Evolutionary conservation across 2,797 vertebrate species (phyloP).

Genomic region (Anabacerthia variegaticeps): DNA sequence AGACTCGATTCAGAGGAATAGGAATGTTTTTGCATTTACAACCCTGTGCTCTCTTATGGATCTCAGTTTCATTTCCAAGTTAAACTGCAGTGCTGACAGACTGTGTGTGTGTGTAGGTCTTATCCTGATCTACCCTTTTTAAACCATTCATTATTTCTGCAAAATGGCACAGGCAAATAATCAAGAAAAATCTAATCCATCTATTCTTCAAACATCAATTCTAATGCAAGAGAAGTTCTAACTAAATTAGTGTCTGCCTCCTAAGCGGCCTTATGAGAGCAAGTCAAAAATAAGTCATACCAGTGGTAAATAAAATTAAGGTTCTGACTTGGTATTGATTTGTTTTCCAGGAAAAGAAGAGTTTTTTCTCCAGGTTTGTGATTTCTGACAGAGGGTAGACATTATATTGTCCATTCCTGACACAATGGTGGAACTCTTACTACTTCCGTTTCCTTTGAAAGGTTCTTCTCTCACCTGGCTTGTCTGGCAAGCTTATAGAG

Average conservation of each 20-base stretch:
- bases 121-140: not conserved
- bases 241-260: not conserved
- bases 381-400: not conserved
- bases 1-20: not conserved
- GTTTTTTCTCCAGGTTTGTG: not conserved
- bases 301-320: not conserved
- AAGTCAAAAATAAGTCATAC: not conserved
- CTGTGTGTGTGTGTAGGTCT: not conserved
- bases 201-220: not conserved
- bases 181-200: not conserved
- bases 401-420: not conserved
- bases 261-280: not conserved
- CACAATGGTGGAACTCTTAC: not conserved
- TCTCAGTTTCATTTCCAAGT: not conserved
- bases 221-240: not conserved
- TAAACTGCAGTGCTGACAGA: not conserved
- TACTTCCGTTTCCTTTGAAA: not conserved
- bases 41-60: not conserved
- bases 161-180: not conserved
- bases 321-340: not conserved
- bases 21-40: not conserved
- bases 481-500: not conserved
- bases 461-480: not conserved
- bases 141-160: not conserved
- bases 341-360: not conserved